Evolutionary conservation across 2,797 vertebrate genomes (phyloP), one percentile per base, ranked within the genome.

Genomic region (Ispidina lecontei): DNA sequence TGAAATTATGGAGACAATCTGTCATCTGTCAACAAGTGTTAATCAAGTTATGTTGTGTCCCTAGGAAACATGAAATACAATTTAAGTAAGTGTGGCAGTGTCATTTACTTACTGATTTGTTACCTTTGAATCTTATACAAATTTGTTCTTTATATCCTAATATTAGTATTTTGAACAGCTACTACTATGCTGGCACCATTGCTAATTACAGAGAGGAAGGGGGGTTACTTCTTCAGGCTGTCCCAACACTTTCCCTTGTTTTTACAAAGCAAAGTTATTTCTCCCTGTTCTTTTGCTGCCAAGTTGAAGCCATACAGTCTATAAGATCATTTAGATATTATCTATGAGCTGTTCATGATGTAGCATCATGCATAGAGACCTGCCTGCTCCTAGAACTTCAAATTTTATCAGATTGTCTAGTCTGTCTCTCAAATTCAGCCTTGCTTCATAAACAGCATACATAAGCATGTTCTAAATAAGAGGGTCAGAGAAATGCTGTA

Each of bases 1-100:
- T 60, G 51, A 62, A 76, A n/a, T 15, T 69, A 23, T 7, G 10
- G 29, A 65, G 47, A 31, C 62, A 63, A 83, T 69, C 83, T 87
- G 82, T 72, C 73, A 69, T 86, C 85, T 84, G 44, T 78, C 88
- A 90, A 60, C 41, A 90, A 69, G 77, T 70, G 54, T 62, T 92
- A 94, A 6, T 46, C 62, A 82, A 84, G 75, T 76, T 59, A 68
- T 29, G 26, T 9, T 54, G 9, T 65, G 31, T 77, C 51, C 62
- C 47, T 35, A 44, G 51, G 55, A 94, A 87, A 85, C 29, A 68
- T 4, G 11, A 88, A 86, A 92, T 35, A 37, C 7, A 68, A n/a
- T 47, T 85, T 80, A 92, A 92, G 64, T 67, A 89, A 73, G 16
- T 19, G 10, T 11, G 35, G 39, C 51, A 51, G 14, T 62, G 55